Evolutionary conservation across 2,113 vertebrate species (phyloP), one percentile per base, ranked within the genome.

Genomic region (Neodon shergylaensis): DNA sequence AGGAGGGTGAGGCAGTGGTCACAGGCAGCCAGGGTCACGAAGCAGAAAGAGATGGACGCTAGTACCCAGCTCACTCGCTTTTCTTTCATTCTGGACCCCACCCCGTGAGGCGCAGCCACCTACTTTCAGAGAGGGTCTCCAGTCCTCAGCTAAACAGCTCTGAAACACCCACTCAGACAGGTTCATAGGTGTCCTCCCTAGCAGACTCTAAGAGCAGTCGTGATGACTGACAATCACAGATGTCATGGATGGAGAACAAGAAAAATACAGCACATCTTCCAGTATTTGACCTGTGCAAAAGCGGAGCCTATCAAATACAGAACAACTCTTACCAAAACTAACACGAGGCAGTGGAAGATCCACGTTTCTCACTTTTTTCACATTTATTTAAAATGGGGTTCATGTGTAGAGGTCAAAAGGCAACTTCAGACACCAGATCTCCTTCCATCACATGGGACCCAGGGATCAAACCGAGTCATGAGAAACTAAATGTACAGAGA

Each of bases 401-500:
- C 42, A 12, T 21, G 28, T 33, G 9, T 47, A 66, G 39, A 66
- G 16, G 26, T 19, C 61, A 21, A 44, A 66, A 22, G 14, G 31
- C 26, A 31, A 3, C 39, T 4, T 85, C 83, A 49, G 63, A 33
- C 28, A 65, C 47, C 42, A 22, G 24, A 21, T 66, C 83, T 47
- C 42, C 10, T 47, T 47, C 39, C 31, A 68, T 47, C 42, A 36
- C 4, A 2, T 5, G 9, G 82, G 82, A 65, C 61, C 83, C 63
- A 49, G 42, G 28, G 63, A 86, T 24, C 63, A 7, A 68, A 24
- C 42, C 83, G 42, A 68, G 42, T 49, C 92, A 94, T 5, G 52
- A 87, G 74, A 96, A 96, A 89, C 68, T 88, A 66, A 92, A 89
- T 82, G 83, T 26, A 47, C 7, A 83, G 92, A 83, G 21, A 19